Evolutionary conservation across 2,888 invertebrate genomes (phyloP).

Genomic region (Smittia sp.): DNA sequence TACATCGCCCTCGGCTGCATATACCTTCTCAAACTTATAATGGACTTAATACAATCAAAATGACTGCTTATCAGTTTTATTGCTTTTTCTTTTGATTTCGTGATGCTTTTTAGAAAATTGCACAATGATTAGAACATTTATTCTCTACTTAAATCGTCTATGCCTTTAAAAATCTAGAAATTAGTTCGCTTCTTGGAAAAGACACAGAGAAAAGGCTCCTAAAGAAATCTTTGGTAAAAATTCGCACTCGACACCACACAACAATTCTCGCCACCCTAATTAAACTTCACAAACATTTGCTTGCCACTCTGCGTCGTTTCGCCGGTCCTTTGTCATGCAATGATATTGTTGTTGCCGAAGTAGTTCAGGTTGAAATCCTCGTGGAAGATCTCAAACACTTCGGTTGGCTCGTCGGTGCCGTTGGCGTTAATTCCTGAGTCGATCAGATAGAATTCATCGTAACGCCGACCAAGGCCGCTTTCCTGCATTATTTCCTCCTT

Average conservation of each 20-base stretch:
- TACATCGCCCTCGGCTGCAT: background rate
- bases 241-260: slow-evolving; percentile 1
- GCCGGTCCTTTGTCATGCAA: slow-evolving; percentile 49
- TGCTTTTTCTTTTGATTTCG: background rate
- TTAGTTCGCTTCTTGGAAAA: background rate
- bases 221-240: slow-evolving; percentile 16
- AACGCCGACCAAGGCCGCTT: slow-evolving; percentile 61
- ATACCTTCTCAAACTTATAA: background rate
- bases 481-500: slow-evolving; percentile 76
- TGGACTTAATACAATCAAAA: background rate
- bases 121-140: slow-evolving; percentile 1
- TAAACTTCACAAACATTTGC: slow-evolving; percentile 31
- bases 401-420: slow-evolving; percentile 50
- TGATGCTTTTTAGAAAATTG: slow-evolving; percentile 3
- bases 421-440: slow-evolving; percentile 51
- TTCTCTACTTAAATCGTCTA: slow-evolving; percentile 1
- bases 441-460: slow-evolving; percentile 49
- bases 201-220: background rate
- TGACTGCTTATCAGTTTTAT: background rate
- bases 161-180: background rate
- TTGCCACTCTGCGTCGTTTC: slow-evolving; percentile 10
- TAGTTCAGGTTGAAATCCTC: slow-evolving; percentile 55
- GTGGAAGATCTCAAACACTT: slow-evolving; percentile 47
- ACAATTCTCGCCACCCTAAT: slow-evolving; percentile 1
- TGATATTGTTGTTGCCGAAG: slow-evolving; percentile 53